Evolutionary conservation across 1,140 invertebrate species (phyloP).

Genomic region (Psilanteris sp.): DNA sequence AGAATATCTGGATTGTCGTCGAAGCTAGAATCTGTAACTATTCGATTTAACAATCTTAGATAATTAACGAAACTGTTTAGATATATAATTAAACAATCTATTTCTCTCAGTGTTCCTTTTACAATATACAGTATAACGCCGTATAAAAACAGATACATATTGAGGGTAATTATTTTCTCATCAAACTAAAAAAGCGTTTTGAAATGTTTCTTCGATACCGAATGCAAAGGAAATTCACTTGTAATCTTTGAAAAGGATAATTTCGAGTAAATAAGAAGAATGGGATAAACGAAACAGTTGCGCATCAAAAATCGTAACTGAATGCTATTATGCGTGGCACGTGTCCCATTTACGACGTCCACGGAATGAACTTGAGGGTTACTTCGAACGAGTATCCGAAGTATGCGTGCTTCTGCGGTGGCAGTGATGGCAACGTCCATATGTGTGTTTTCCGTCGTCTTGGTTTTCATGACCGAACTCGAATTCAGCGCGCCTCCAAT

Average conservation of each 20-base stretch:
- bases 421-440: conserved; percentile 44
- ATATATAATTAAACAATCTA: no score
- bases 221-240: neutral
- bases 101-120: no score
- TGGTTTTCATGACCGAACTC: conserved; percentile 39
- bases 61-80: no score
- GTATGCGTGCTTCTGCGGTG: conserved; percentile 52
- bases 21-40: no score
- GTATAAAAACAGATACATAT: no score
- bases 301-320: conserved; percentile 51
- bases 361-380: conserved; percentile 15
- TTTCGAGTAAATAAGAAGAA: neutral
- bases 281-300: conserved; percentile 22
- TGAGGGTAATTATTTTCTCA: no score
- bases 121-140: no score
- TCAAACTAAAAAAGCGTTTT: no score
- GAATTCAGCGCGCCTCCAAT: conserved; percentile 47
- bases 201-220: no score
- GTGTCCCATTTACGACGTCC: conserved; percentile 33
- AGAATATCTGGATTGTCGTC: no score
- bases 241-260: conserved; percentile 1
- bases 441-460: conserved; percentile 25
- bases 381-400: conserved; percentile 17
- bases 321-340: conserved; percentile 47
- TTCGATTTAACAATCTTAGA: no score